Base-by-base conservation (phyloP, 2,888 invertebrate genomes). In the Heteromyza rotundicornis region DNA sequence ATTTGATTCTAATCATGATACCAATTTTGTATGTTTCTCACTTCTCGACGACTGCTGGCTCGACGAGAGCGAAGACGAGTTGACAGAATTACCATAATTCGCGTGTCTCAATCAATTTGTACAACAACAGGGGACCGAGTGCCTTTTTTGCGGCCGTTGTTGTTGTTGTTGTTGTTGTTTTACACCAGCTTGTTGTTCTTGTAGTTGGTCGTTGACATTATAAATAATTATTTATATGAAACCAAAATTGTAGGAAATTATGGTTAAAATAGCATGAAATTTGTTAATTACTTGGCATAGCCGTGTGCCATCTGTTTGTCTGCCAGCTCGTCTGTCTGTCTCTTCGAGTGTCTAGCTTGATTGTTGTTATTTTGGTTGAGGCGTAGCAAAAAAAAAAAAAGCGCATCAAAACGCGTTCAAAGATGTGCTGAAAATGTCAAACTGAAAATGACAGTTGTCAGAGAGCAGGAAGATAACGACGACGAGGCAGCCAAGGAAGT, bases 201-300 rank as follows among this genome's bases (percentile, higher is more conserved):
- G 56, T 44, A 23, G 12, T 16, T 47, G 27, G 57, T 61, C 59
- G 66, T 67, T 72, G 71, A 67, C 68, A 68, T 75, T 72, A 72
- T 72, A 74, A 73, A 73, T 73, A 72, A 72, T 72, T 75, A 73
- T 75, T 72, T 8, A 47, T 47, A 17, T 19, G 19, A 47, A 47
- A 47, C 19, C 47, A 47, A 47, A 47, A 47, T 49, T 53, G 40
- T 20, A 24, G 47, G 40, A 59, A 59, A 63, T 59, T 49, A 27
- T 40, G 23, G 20, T 51, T 57, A 52, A 60, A 63, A 49, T 57
- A 10, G 49, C 60, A 60, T 63, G 40, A 60, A 63, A 59, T 60
- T 55, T 40, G 60, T 63, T 63, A 63, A 63, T 63, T 63, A 54
- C 57, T 44, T 17, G 52, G 10, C 47, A 47, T 14, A 47, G 47